Evolutionary conservation across 2,797 vertebrate genomes (phyloP), one percentile per base, ranked within the genome.

Genomic region (Myotis vivesi): DNA sequence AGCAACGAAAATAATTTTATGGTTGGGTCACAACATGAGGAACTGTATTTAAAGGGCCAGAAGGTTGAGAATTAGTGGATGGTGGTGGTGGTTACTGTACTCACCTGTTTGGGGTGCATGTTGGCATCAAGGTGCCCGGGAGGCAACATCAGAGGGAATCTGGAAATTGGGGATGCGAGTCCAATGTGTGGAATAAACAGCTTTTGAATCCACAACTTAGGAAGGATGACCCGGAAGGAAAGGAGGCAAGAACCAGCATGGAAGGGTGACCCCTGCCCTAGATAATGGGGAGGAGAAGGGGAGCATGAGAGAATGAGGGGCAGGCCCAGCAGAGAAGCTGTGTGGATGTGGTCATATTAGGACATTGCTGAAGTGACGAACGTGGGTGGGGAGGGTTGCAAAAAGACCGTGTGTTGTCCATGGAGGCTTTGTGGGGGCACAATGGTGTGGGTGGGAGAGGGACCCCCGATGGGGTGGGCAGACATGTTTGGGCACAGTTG

Each of bases 381-480:
- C 38, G 19, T 36, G 53, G 33, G 59, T 25, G 62, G 20, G 20
- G 22, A 57, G 46, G 13, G 1, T 77, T 49, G 28, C 76, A 30
- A 72, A 76, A 75, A 79, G 13, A 7, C 44, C 8, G 1, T 2
- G 5, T 82, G 17, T 86, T 69, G 59, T 69, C 15, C 11, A 0
- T 44, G 51, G 25, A 12, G 51, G 2, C 3, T 2, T 77, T 73
- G 64, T 57, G 12, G 46, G 53, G 19, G 2, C 6, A 6, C 10
- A 0, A 20, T 12, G 46, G 41, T 11, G 0, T 13, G 12, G 15
- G 72, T 20, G 33, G 36, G 44, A 38, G 9, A 15, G 36, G 20
- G 38, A 23, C 33, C 41, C 5, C 2, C 0, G 9, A 17, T 64
- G 12, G 22, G 9, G 17, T 8, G 6, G 30, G 5, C 20, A 62